Conservation (phyloP, 2,888 invertebrate species). For the Drymonia ruficornis region DNA sequence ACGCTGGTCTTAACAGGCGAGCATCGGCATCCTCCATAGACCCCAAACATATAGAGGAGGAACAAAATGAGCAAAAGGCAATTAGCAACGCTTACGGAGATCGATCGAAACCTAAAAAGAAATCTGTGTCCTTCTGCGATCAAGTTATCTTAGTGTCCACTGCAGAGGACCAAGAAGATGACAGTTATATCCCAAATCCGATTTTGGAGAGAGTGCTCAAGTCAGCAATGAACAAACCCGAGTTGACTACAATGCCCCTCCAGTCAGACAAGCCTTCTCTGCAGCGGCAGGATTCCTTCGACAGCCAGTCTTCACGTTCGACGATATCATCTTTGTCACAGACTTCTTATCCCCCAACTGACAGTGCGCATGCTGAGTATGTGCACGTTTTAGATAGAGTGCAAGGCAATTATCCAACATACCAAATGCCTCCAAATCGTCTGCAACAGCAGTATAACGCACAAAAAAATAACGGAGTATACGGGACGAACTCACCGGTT, state of each 20-base stretch:
- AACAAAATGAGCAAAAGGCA: conserved; percentile 64
- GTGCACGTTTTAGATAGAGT: conserved; percentile 44
- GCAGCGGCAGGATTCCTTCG: conserved; percentile 79
- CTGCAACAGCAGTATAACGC: conserved; percentile 66
- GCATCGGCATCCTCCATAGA: conserved; percentile 75
- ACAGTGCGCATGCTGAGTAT: conserved; percentile 68
- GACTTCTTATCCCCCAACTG: conserved; percentile 65
- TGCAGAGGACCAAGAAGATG: conserved; percentile 96
- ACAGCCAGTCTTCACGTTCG: conserved; percentile 80
- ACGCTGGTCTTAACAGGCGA: conserved; percentile 62
- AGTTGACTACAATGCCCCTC: conserved; percentile 80
- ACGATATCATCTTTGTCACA: conserved; percentile 80
- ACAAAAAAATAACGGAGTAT: conserved; percentile 64
- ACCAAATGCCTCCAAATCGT: conserved; percentile 66
- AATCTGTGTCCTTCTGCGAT: conserved; percentile 97
- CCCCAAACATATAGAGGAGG: conserved; percentile 73
- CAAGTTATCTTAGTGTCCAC: conserved; percentile 97
- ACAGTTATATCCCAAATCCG: conserved; percentile 95
- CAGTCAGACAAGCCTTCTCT: conserved; percentile 78
- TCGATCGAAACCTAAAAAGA: conserved; percentile 90
- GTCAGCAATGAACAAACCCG: conserved; percentile 91
- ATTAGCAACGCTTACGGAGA: conserved; percentile 73
- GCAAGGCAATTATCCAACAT: conserved; percentile 68
- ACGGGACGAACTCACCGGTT: conserved; percentile 62
- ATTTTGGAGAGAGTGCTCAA: conserved; percentile 94